A percentile compares a stretch with the other conserved stretches of the same genome.
These are phyloP conservation scores for Drosophila mauritiana DNA, from an alignment of 1,140 invertebrate species.

Conservation along the genomic window DNA sequence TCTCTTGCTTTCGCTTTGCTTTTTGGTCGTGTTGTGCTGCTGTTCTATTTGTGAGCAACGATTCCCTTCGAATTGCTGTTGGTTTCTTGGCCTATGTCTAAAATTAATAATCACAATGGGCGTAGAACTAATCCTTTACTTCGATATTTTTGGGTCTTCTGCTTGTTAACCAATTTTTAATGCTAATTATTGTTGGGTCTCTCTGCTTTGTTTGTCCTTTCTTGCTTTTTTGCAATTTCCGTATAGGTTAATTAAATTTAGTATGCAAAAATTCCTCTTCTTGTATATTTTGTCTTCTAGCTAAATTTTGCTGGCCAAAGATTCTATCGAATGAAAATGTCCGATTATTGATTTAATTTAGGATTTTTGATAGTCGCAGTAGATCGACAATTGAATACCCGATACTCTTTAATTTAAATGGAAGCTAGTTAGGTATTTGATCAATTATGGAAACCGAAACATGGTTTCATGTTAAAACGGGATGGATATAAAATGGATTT, in stretches of 20 bases:
- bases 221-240: conserved; percentile 18
- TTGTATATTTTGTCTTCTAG: conserved; percentile 52
- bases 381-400: conserved; percentile 15
- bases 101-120: conserved; percentile 84
- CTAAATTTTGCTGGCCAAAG: conserved; percentile 47
- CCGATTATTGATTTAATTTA: conserved; percentile 10
- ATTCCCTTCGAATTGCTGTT: conserved; percentile 15
- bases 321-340: conserved; percentile 8
- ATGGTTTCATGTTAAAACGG: conserved; percentile 6
- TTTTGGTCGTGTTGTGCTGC: conserved; percentile 40
- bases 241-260: conserved; percentile 25
- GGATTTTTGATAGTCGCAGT: conserved; percentile 12
- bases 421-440: not conserved
- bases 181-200: conserved; percentile 78
- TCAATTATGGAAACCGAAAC: not conserved
- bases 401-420: not conserved
- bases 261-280: conserved; percentile 36
- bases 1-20: conserved; percentile 22
- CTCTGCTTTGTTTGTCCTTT: conserved; percentile 39
- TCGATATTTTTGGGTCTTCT: conserved; percentile 42
- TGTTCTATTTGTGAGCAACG: conserved; percentile 19
- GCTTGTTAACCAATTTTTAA: conserved; percentile 65
- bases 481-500: conserved; percentile 3
- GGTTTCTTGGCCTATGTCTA: conserved; percentile 61
- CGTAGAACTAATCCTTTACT: conserved; percentile 55